Base-by-base conservation (phyloP, 2,113 vertebrate genomes). In the Alaudala cheleensis region DNA sequence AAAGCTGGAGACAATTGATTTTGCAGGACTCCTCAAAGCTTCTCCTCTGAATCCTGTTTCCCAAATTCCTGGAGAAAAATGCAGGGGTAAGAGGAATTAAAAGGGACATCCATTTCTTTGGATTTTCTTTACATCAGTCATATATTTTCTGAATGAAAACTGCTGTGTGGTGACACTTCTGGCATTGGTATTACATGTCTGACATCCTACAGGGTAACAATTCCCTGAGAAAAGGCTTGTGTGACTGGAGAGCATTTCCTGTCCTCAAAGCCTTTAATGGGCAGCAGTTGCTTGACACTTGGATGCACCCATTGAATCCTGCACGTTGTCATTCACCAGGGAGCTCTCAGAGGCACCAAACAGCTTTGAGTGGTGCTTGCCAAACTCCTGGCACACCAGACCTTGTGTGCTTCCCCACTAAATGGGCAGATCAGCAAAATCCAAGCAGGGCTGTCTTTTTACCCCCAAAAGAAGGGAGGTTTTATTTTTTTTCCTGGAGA, bases 121-220 rank as follows among this genome's bases (percentile, higher is more conserved):
- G 25, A 16, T 50, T 66, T 86, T 51, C 49, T 87, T 84, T 45
- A 54, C 47, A 91, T 79, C 37, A 58, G 4, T 82, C 76, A 88
- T 44, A 44, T 50, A 71, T 74, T 74, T 93, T 93, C 86, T 95
- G 65, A 94, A 92, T 91, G 72, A 95, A 95, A 97, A 95, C 54
- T 85, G 61, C 66, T 85, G 78, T 58, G 28, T n/a, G 40, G 86
- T 91, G 92, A 89, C 91, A 89, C 64, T 87, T 92, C 85, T 56
- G 77, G 77, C 61, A 92, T 31, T 5, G 14, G 74, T 31, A 47
- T 74, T 69, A 65, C 24, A 19, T 71, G 72, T 25, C 26, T 94
- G 92, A 78, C 49, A 78, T 81, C 61, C 51, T 28, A 39, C 28
- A 2, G 53, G 66, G 77, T 51, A 77, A 70, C 53, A 70, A 18